Evolutionary conservation across 2,797 vertebrate species (phyloP), one percentile per base, ranked within the genome.

Genomic region (Danio tinwini): DNA sequence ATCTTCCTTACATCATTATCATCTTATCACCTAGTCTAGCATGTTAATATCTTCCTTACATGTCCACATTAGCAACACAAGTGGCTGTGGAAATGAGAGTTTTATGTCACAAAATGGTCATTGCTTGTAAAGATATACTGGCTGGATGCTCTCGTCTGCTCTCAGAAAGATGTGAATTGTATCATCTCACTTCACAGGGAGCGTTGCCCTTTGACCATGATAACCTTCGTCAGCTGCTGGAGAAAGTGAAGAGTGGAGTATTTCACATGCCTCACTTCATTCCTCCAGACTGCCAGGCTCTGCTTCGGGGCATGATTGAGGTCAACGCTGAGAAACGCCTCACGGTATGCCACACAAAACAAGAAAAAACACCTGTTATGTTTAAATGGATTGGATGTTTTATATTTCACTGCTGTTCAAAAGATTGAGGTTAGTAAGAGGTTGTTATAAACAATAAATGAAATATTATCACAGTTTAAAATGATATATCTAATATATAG

Each of bases 261-360:
- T 97, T 97, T 88, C 96, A 97, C 88, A 97, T 97, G 96, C 96
- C 96, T 0, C 96, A 97, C 90, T 97, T 97, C 89, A 97, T 97
- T 82, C 95, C 95, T 11, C 96, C 95, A 0, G 96, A 96, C 87
- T 96, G 95, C 86, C 95, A 96, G 85, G 94, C 94, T 72, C 87
- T 96, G 82, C 91, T 96, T 5, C 89, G 95, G 69, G 96, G 96
- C 72, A 97, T 97, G 96, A 97, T 97, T 44, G 95, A 97, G 88
- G 95, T 96, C 91, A 94, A 96, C 81, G 89, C 96, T 0, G 94
- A 97, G 81, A 97, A 97, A 86, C 93, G 96, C 45, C 95, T 97
- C 81, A 96, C 95, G 81, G 96, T 97, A 87, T 29, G 29, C 37
- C 64, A 74, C 6, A 49, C 29, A 29, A 29, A 29, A 29, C 29